phyloP scores from a whole-genome alignment of 2,888 invertebrate species.

The Nephrocerus scutellatus region DNA sequence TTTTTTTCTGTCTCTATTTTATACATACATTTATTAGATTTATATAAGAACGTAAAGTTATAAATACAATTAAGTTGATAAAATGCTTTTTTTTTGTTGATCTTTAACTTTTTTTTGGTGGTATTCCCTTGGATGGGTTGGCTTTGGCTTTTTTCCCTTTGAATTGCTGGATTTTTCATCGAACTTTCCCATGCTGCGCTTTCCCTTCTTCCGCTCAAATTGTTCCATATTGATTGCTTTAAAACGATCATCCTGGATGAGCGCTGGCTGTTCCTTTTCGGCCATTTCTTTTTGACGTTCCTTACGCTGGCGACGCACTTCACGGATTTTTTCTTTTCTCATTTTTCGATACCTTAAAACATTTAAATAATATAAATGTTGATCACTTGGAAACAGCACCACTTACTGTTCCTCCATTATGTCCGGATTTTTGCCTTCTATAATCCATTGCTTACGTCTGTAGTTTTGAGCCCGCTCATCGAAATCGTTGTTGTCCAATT shows the following conservation, averaged over 20 bases:
- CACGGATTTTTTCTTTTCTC: conserved; percentile 40
- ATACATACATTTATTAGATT: no score
- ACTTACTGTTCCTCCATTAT: conserved; percentile 60
- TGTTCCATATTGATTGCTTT: conserved; percentile 32
- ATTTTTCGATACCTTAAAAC: conserved; percentile 36
- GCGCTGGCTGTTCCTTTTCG: conserved; percentile 23
- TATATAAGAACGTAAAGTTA: no score
- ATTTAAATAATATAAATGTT: background rate
- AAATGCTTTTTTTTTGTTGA: conserved; percentile 6
- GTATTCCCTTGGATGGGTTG: background rate
- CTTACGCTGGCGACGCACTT: conserved; percentile 36
- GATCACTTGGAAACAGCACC: background rate
- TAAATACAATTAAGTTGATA: no score
- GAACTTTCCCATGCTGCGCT: conserved; percentile 7
- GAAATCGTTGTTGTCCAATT: conserved; percentile 84
- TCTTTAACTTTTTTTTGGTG: conserved; percentile 14
- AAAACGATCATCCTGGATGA: conserved; percentile 42
- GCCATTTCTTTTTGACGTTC: conserved; percentile 27
- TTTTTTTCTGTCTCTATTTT: no score
- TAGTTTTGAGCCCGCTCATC: conserved; percentile 81
- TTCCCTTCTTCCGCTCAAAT: conserved; percentile 36
- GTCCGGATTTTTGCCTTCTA: conserved; percentile 78
- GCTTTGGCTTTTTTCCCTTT: conserved; percentile 12
- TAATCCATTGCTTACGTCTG: conserved; percentile 76
- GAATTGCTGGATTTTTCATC: conserved; percentile 4